Evolutionary conservation across 2,888 invertebrate genomes (phyloP), one percentile per base, ranked within the genome.

Genomic region (Conomelus anceps): DNA sequence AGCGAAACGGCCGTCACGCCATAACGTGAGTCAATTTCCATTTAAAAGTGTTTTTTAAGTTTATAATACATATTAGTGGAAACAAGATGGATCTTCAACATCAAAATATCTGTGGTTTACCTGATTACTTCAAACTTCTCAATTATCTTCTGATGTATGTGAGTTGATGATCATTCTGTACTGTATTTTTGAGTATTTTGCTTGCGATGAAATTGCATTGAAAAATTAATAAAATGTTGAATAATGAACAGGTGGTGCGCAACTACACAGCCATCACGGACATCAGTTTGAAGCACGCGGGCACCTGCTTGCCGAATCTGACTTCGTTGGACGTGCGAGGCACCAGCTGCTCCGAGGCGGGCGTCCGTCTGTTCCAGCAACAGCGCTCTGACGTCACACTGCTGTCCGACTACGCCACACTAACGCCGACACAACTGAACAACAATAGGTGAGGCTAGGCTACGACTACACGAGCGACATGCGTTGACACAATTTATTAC

Each of bases 191-290:
- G 34, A 34, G 13, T 1, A n/a, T n/a, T n/a, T n/a, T n/a, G n/a
- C n/a, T n/a, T n/a, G n/a, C n/a, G n/a, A n/a, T n/a, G n/a, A n/a
- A n/a, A n/a, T n/a, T n/a, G n/a, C n/a, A n/a, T n/a, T n/a, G n/a
- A n/a, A 84, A 84, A 22, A 17, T 22, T 22, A 9, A 6, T 6
- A 23, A n/a, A 86, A 17, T 86, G 9, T 86, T 3, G 26, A 26
- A 24, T 26, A 23, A 23, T 24, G 26, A 17, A 0, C 92, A 96
- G 0, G 94, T 94, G 3, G 93, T 94, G 6, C 94, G 95, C 0
- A 95, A 96, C 4, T 96, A 95, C 92, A 93, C 94, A 6, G 93
- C 94, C 89, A 94, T 96, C 0, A 96, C 96, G 0, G 95, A 96
- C 92, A 93, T 94, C 7, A 95, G 95, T 86, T 92, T 96, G 22